Evolutionary conservation across 2,888 invertebrate genomes (phyloP).

Genomic region (Steinernema hermaphroditum): DNA sequence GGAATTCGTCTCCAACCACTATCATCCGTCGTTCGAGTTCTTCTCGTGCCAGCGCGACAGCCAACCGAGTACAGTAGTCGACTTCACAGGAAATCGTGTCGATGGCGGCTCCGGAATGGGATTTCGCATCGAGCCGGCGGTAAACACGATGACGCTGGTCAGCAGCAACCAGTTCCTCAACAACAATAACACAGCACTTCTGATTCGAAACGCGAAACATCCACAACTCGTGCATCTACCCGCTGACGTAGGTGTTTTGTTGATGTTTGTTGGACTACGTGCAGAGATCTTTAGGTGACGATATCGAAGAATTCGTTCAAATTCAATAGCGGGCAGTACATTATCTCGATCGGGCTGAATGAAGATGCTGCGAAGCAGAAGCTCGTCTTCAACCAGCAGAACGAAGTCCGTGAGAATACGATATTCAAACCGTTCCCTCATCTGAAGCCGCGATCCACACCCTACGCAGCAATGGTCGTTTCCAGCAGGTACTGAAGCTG

Average conservation of each 20-base stretch:
- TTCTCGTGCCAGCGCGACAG: slow-evolving; percentile 58
- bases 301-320: slow-evolving; percentile 87
- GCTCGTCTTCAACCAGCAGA: slow-evolving; percentile 64
- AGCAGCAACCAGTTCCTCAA: slow-evolving; percentile 62
- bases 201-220: slow-evolving; percentile 60
- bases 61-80: slow-evolving; percentile 7
- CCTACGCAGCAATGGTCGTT: slow-evolving; percentile 87
- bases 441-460: slow-evolving; percentile 84
- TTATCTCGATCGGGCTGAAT: slow-evolving; percentile 63
- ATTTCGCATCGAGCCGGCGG: slow-evolving; percentile 62
- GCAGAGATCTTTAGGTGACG: slow-evolving; percentile 73
- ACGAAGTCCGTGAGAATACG: slow-evolving; percentile 75
- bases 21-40: slow-evolving; percentile 65
- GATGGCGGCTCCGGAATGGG: slow-evolving; percentile 50
- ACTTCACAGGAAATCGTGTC: slow-evolving; percentile 44
- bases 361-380: slow-evolving; percentile 70
- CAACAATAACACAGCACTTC: slow-evolving; percentile 61
- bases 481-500: slow-evolving; percentile 69
- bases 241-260: slow-evolving; percentile 45
- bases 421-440: slow-evolving; percentile 82
- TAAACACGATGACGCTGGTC: slow-evolving; percentile 59
- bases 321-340: slow-evolving; percentile 73
- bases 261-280: too few species aligned
- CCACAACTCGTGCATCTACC: slow-evolving; percentile 52
- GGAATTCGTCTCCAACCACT: slow-evolving; percentile 58